Evolutionary conservation across 2,888 invertebrate species (phyloP), one percentile per base, ranked within the genome.

Genomic region (Thereva unica): DNA sequence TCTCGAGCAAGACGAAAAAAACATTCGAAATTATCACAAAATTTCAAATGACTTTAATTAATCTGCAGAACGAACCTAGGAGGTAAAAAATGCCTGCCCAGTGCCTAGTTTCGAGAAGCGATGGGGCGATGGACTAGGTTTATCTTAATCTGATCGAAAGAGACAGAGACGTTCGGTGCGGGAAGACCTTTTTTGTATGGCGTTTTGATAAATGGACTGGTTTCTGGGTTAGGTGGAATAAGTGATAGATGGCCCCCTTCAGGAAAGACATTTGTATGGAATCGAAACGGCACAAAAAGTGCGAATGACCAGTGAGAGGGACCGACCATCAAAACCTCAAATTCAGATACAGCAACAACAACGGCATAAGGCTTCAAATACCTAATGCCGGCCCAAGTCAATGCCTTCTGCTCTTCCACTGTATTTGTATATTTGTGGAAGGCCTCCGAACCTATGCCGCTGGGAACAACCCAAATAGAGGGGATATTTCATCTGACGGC

Each of bases 31-130:
- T 77, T 76, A 77, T 75, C 75, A 76, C 73, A 71, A 76, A 76
- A 74, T 73, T 73, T 74, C 71, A 73, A 77, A 77, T 76, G 75
- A 73, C 74, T 72, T 74, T 74, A 76, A 77, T 77, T 76, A 77
- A 77, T 77, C 75, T 75, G 73, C 52, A 41, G 64, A 37, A 35
- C 12, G 38, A 59, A 59, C 59, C 49, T 47, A 35, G 35, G 9
- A 37, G 50, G 35, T 53, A 64, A 64, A 53, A 64, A 64, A 64
- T 44, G 53, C 42, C 59, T 59, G 47, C 59, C 59, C 49, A 59
- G 23, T 23, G 23, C 23, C 23, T 12, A 10, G 10, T 52, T 53
- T 64, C 53, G 53, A 59, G 45, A 23, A 42, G 49, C 38, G 59
- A 59, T 38, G 49, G 10, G 37, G 10, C 49, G 38, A 59, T 47